Conservation (phyloP, 2,797 vertebrate species). For the Pyrocephalus nanus region DNA sequence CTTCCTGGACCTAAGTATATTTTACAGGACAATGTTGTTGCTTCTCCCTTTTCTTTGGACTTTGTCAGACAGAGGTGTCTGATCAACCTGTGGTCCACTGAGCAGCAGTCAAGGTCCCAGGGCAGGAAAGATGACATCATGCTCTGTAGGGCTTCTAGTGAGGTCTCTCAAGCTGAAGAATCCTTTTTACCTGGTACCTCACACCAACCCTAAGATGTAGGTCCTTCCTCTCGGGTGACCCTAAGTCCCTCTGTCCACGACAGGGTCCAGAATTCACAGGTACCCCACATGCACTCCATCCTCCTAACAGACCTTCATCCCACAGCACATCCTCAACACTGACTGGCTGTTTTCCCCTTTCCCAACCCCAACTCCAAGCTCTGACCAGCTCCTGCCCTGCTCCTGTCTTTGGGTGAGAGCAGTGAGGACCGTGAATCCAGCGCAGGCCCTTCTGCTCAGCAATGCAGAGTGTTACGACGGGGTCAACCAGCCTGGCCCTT, state of each 20-base stretch:
- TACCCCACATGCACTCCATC: not conserved
- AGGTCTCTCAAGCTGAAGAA: not conserved
- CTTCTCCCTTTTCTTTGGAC: not conserved
- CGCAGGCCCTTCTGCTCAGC: not conserved
- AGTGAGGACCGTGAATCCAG: not conserved
- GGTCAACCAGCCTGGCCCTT: not conserved
- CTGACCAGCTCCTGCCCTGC: not conserved
- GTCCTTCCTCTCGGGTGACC: not conserved
- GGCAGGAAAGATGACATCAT: not conserved
- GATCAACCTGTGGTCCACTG: not conserved
- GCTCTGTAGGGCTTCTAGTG: not conserved
- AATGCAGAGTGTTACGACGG: fast-evolving
- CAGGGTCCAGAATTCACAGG: not conserved
- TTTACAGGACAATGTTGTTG: not conserved
- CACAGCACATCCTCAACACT: not conserved
- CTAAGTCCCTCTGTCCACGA: not conserved
- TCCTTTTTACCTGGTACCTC: not conserved
- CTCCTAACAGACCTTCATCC: not conserved
- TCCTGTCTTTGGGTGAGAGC: not conserved
- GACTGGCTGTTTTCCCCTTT: not conserved
- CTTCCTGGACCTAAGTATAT: not conserved
- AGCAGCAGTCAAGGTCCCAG: not conserved
- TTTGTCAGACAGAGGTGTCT: not conserved
- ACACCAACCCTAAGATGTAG: fast-evolving
- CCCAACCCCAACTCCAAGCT: fast-evolving